A percentile compares a stretch with the other conserved stretches of the same genome.
phyloP scores from a whole-genome alignment of 2,113 vertebrate species.

The Alosa alosa region DNA sequence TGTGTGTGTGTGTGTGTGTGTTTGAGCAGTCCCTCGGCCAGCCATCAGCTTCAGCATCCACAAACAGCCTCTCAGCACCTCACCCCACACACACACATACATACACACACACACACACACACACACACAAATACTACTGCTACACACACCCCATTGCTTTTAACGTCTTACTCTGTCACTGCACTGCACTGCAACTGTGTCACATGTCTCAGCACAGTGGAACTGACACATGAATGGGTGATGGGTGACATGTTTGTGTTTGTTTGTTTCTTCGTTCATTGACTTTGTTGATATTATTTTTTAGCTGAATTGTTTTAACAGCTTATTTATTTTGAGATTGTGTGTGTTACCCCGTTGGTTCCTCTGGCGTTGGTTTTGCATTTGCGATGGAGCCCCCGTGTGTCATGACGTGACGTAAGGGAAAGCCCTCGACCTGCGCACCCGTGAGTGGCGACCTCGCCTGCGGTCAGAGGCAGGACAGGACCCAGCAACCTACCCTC shows the following conservation, averaged over 20 bases:
- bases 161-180: neutral
- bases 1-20: no score
- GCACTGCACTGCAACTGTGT: slow-evolving; percentile 9
- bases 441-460: neutral
- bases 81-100: neutral
- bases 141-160: slow-evolving; percentile 12
- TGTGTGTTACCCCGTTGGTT: neutral
- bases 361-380: neutral
- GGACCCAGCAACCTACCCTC: neutral
- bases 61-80: neutral
- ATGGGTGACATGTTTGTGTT: slow-evolving; percentile 14
- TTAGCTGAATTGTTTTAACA: slow-evolving; percentile 47
- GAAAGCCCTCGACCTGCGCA: neutral
- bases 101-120: neutral
- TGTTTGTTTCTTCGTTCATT: slow-evolving; percentile 5
- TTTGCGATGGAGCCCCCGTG: slow-evolving; percentile 58
- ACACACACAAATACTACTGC: neutral
- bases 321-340: slow-evolving; percentile 48
- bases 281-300: slow-evolving; percentile 24
- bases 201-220: neutral
- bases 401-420: neutral
- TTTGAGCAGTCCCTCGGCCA: neutral
- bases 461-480: neutral
- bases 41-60: neutral
- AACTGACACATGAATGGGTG: slow-evolving; percentile 1